A percentile compares a stretch with the other conserved stretches of the same genome.
Evolutionary conservation across 2,888 invertebrate species (phyloP).

Genomic region (Sarcophaga carnaria): DNA sequence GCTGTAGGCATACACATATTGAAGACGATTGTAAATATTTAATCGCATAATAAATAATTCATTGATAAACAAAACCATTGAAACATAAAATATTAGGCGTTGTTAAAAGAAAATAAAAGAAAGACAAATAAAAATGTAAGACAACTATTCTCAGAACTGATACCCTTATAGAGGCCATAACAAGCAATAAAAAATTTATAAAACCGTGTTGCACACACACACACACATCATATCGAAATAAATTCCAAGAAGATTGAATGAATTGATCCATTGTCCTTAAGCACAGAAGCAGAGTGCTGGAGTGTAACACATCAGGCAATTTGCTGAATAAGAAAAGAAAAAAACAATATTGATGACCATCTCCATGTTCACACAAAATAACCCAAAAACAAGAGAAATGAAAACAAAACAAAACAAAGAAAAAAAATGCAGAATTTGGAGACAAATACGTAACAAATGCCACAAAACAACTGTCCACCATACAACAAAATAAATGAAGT

Average conservation of each 20-base stretch:
- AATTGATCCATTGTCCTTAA: conserved; percentile 62
- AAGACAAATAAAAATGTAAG: conserved; percentile 20
- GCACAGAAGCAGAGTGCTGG: conserved; percentile 48
- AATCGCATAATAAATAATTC: conserved; percentile 62
- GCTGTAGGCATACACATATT: not conserved
- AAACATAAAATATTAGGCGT: not conserved
- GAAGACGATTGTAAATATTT: not conserved
- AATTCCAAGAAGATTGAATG: conserved; percentile 39
- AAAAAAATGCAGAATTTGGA: conserved; percentile 8
- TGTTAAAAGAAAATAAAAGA: not conserved
- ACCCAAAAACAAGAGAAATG: conserved; percentile 20
- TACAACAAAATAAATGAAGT: conserved; percentile 24
- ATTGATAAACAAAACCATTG: conserved; percentile 57
- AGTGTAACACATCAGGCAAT: conserved; percentile 68
- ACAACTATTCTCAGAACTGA: conserved; percentile 45
- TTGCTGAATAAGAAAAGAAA: conserved; percentile 40
- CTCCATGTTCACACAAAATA: conserved; percentile 49
- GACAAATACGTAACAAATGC: conserved; percentile 37
- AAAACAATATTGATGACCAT: conserved; percentile 61
- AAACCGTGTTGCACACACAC: not conserved
- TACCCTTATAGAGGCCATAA: conserved; percentile 32
- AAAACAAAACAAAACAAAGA: conserved; percentile 8
- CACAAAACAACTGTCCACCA: conserved; percentile 53
- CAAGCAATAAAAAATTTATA: conserved; percentile 7
- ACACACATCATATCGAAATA: conserved; percentile 1